Evolutionary conservation across 2,888 invertebrate species (phyloP).

Genomic region (Margaritifera margaritifera): DNA sequence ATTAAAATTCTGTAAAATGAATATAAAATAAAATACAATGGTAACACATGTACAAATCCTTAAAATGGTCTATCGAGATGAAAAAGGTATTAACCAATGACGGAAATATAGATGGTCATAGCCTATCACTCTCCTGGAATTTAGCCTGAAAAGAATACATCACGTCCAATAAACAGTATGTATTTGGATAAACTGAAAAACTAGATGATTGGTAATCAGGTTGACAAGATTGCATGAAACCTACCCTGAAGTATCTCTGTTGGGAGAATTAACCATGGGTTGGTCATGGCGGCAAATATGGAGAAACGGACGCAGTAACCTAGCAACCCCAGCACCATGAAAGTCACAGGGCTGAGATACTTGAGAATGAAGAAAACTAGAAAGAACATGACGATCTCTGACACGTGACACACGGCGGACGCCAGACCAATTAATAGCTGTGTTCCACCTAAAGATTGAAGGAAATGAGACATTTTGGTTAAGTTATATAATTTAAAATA

Average conservation of each 20-base stretch:
- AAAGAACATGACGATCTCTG: conserved; percentile 41
- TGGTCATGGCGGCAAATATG: conserved; percentile 39
- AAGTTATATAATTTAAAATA: background rate
- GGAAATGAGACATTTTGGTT: background rate
- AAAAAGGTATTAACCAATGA: no score
- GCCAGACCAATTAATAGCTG: conserved; percentile 43
- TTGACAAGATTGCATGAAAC: background rate
- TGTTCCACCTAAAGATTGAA: conserved; percentile 30
- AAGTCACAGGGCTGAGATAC: conserved; percentile 25
- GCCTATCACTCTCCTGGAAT: no score
- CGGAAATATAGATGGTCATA: no score
- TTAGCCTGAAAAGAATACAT: no score
- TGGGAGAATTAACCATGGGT: conserved; percentile 44
- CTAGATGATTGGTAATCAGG: no score
- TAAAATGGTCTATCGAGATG: no score
- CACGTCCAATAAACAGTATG: no score
- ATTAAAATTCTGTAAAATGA: no score
- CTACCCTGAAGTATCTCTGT: conserved; percentile 45
- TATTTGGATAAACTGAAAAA: no score
- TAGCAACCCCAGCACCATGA: conserved; percentile 37
- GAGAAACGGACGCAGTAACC: conserved; percentile 39
- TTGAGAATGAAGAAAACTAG: conserved; percentile 39
- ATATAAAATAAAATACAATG: no score
- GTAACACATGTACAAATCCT: no score
- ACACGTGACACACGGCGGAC: conserved; percentile 27